phyloP scores from a whole-genome alignment of 2,113 vertebrate genomes.

The Machaerirhynchus nigripectus region DNA sequence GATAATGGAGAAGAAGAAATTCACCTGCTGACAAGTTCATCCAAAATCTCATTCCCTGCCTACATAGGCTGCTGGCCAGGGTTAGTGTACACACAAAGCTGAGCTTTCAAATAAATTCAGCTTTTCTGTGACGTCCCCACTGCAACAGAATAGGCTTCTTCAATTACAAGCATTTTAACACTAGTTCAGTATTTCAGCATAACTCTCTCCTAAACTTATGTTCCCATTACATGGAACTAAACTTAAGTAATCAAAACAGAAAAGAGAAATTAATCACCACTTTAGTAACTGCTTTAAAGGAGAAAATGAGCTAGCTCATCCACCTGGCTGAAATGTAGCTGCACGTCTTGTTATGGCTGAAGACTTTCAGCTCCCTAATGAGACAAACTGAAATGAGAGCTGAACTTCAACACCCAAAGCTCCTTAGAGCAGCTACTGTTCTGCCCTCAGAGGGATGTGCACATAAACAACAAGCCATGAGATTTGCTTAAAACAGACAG shows the following conservation, averaged over 20 bases:
- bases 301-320: background rate
- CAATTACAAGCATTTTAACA: background rate
- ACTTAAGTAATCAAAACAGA: background rate
- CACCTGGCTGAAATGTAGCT: background rate
- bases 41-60: background rate
- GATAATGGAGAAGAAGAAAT: constrained; percentile 19
- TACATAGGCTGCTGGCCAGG: background rate
- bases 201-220: background rate
- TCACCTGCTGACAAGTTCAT: constrained; percentile 10
- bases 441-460: background rate
- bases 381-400: background rate
- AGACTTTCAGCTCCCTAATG: background rate
- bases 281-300: background rate
- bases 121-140: background rate
- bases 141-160: background rate
- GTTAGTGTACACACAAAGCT: background rate
- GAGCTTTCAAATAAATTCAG: background rate
- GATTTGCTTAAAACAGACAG: background rate
- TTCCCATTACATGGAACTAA: background rate
- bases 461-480: background rate
- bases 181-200: background rate
- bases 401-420: background rate
- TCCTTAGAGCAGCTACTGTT: background rate
- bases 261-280: background rate
- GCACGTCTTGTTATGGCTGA: background rate